Evolutionary conservation across 2,113 vertebrate species (phyloP), one percentile per base, ranked within the genome.

Genomic region (Elephantulus edwardii): DNA sequence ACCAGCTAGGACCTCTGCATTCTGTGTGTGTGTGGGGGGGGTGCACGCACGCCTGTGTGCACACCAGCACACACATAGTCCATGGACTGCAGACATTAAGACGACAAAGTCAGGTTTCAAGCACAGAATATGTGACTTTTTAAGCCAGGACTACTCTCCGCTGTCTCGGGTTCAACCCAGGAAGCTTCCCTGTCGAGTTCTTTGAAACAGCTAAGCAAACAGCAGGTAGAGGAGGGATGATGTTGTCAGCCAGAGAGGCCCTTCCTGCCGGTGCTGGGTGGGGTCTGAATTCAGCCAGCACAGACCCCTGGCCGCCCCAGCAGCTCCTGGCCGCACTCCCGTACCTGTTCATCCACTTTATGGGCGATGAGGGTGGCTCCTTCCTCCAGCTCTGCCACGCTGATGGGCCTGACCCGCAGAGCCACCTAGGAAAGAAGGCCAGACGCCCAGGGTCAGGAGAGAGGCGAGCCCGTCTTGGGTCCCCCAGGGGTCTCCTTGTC

Each of bases 351-450:
- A 0, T 98, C 98, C 91, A 99, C 91, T 95, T 98, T 96, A 95
- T 98, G 98, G 83, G 98, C 98, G 38, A 99, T 98, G 54, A 98
- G 97, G 0, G 98, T 96, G 64, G 98, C 98, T 72, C 97, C 97
- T 95, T 98, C 98, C 58, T 98, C 98, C 96, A 98, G 97, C 96
- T 99, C 99, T 0, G 97, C 97, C 92, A 98, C 97, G 26, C 98
- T 99, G 95, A 99, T 97, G 68, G 99, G 99, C 58, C 98, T 98
- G 94, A 99, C 98, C 91, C 98, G 97, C 93, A 99, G 97, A 3
- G 98, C 98, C 86, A 99, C 99, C 98, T 99, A 81, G 33, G 19
- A 97, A 5, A 9, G 80, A 70, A 75, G 68, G 62, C 3, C 60
- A 93, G 68, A 88, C 0, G 40, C 72, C 71, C 14, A 19, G 71